These are phyloP conservation scores for Buathra laborator DNA, from an alignment of 2,888 invertebrate genomes.

Conservation along the genomic window DNA sequence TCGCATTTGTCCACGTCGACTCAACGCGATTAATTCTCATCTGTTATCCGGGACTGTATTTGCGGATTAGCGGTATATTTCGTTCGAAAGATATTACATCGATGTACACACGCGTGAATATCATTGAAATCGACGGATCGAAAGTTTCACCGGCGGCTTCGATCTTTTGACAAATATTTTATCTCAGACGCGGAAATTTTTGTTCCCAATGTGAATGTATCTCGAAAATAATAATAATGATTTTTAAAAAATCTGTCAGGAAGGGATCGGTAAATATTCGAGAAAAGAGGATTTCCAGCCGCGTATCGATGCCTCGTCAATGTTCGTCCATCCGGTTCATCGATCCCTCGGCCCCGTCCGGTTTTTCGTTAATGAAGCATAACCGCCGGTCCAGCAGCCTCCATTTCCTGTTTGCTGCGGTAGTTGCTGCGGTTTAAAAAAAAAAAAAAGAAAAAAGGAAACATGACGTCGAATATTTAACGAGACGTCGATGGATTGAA, in stretches of 20 bases:
- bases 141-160: not conserved
- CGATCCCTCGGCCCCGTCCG: constrained; percentile 2
- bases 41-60: constrained; percentile 58
- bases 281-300: not conserved
- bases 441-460: not conserved
- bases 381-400: not conserved
- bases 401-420: constrained; percentile 29
- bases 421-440: constrained; percentile 55
- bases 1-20: constrained; percentile 56
- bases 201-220: too few relatives aligned
- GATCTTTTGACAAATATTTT: not conserved
- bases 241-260: not conserved
- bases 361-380: constrained; percentile 18
- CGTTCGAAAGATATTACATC: not conserved
- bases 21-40: constrained; percentile 58
- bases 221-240: not conserved
- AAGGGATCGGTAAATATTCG: not conserved
- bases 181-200: not conserved
- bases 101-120: not conserved
- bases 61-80: constrained; percentile 46
- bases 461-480: not conserved
- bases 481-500: not conserved
- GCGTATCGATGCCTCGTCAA: not conserved
- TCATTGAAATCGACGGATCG: not conserved
- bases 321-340: not conserved